Conservation (phyloP, 2,888 invertebrate genomes). For the Parascotia fuliginaria region DNA sequence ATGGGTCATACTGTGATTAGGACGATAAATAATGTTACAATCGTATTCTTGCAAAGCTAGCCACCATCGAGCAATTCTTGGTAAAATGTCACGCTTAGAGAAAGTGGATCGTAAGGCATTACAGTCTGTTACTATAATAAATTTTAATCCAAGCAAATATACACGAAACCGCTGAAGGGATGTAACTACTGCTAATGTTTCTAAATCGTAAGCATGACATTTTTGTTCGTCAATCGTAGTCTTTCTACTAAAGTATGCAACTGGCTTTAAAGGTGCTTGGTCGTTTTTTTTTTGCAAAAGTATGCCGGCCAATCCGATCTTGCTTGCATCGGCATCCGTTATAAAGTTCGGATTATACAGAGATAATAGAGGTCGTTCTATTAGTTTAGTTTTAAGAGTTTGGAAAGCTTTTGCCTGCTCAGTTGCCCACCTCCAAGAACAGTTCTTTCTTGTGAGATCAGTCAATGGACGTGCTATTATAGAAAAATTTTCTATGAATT, state of each 20-base stretch:
- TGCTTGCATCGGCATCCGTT: slow-evolving; percentile 22
- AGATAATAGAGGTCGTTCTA: slow-evolving; percentile 10
- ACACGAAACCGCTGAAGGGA: neutral
- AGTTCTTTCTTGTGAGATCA: neutral
- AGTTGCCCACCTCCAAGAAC: neutral
- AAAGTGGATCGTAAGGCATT: neutral
- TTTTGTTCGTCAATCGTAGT: neutral
- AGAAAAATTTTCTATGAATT: neutral
- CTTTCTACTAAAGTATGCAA: slow-evolving; percentile 25
- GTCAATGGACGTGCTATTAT: neutral
- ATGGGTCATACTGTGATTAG: neutral
- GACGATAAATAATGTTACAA: neutral
- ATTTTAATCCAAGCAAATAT: neutral
- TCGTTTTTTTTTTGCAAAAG: slow-evolving; percentile 9
- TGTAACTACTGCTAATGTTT: neutral
- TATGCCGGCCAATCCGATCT: slow-evolving; percentile 18
- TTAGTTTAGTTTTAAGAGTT: neutral
- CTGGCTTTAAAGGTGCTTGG: slow-evolving; percentile 5
- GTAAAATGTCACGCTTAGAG: neutral
- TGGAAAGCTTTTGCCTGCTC: neutral
- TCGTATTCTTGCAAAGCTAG: neutral
- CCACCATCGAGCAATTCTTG: neutral
- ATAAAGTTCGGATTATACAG: slow-evolving; percentile 15
- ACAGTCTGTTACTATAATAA: neutral
- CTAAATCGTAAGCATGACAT: neutral